Evolutionary conservation across 2,888 invertebrate genomes (phyloP).

Genomic region (Epinotia bilunana): DNA sequence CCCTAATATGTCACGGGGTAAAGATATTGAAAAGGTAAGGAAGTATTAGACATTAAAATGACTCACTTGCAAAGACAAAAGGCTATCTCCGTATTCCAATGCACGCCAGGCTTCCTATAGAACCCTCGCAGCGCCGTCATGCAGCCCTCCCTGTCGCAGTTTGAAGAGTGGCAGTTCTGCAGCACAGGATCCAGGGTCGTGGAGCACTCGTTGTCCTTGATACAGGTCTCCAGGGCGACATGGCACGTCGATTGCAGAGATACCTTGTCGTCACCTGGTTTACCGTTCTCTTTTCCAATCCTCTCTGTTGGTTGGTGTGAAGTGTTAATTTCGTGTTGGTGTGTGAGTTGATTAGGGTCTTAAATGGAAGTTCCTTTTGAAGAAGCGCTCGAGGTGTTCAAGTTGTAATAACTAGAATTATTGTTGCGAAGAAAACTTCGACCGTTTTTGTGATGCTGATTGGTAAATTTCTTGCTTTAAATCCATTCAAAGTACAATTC

Average conservation of each 20-base stretch:
- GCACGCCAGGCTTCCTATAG: constrained; percentile 91
- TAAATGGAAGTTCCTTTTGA: background rate
- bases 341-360: constrained; percentile 43
- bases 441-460: constrained; percentile 8
- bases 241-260: constrained; percentile 94
- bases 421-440: background rate
- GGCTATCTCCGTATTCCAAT: constrained; percentile 94
- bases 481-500: background rate
- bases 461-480: constrained; percentile 25
- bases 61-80: constrained; percentile 97
- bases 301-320: constrained; percentile 76
- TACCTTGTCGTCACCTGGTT: constrained; percentile 83
- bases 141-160: constrained; percentile 93
- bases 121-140: constrained; percentile 94
- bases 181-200: constrained; percentile 92
- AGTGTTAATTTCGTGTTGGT: constrained; percentile 60
- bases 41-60: background rate
- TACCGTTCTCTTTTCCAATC: constrained; percentile 83
- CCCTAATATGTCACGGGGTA: no score
- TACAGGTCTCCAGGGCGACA: constrained; percentile 91
- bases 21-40: no score
- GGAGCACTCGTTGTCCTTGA: constrained; percentile 92
- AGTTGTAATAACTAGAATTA: background rate
- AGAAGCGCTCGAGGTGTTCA: constrained; percentile 12
- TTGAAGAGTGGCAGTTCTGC: constrained; percentile 88